A percentile compares a stretch with the other conserved stretches of the same genome.
Evolutionary conservation across 2,888 invertebrate genomes (phyloP).

Genomic region (Lydus trimaculatus): DNA sequence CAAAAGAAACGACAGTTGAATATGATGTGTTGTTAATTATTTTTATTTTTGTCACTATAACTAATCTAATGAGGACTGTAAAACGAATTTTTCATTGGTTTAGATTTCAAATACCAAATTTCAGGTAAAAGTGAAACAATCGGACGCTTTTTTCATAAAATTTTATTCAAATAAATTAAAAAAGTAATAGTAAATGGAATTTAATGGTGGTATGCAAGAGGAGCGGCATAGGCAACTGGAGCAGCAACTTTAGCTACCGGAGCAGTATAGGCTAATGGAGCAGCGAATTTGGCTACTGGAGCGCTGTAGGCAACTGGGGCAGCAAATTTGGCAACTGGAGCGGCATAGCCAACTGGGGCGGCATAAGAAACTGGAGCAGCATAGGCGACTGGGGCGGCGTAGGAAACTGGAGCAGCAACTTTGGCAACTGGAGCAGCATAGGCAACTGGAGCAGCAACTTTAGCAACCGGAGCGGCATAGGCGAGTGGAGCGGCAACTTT

Average conservation of each 20-base stretch:
- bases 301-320: constrained; percentile 38
- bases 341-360: constrained; percentile 36
- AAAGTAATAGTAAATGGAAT: background rate
- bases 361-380: constrained; percentile 24
- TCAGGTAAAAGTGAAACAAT: background rate
- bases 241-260: constrained; percentile 35
- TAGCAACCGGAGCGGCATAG: constrained; percentile 35
- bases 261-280: constrained; percentile 38
- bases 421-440: constrained; percentile 27
- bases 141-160: background rate
- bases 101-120: too few relatives aligned
- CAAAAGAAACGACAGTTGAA: too few relatives aligned
- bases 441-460: constrained; percentile 24
- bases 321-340: constrained; percentile 34
- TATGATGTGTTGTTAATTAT: too few relatives aligned
- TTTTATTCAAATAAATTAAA: background rate
- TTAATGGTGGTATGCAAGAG: constrained; percentile 7
- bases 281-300: constrained; percentile 33
- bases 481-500: constrained; percentile 36
- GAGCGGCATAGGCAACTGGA: constrained; percentile 34
- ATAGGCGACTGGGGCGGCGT: constrained; percentile 23
- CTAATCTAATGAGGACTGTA: too few relatives aligned
- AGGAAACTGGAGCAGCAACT: too few relatives aligned
- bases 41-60: too few relatives aligned
- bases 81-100: too few relatives aligned